phyloP scores from a whole-genome alignment of 64 coral and sea anemone species.

The Catalaphyllia jardinei region DNA sequence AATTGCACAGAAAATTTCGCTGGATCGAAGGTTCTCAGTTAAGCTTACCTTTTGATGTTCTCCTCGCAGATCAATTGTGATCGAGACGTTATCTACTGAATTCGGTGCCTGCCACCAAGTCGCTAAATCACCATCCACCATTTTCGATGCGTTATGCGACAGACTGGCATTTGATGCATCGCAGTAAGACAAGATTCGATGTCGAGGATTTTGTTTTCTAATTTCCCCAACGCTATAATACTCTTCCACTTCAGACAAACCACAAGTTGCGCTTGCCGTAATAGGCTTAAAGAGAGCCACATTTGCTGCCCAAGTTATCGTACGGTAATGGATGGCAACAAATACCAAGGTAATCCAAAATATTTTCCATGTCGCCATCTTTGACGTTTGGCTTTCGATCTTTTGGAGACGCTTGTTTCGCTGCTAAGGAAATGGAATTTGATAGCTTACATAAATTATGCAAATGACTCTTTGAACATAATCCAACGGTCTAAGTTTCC shows the following conservation, averaged over 20 bases:
- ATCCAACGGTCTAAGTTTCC: neutral
- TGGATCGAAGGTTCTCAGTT: neutral
- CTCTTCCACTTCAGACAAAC: conserved; percentile 23
- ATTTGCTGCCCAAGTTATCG: conserved; percentile 48
- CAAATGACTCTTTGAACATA: conserved; percentile 60
- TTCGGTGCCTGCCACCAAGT: conserved; percentile 87
- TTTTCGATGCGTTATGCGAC: conserved; percentile 68
- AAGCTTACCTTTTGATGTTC: conserved; percentile 61
- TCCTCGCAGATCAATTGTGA: conserved; percentile 81
- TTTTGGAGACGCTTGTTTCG: conserved; percentile 48
- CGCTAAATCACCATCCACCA: conserved; percentile 57
- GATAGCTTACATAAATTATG: conserved; percentile 92
- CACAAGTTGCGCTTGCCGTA: conserved; percentile 68
- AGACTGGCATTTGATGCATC: conserved; percentile 32
- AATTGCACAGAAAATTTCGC: neutral
- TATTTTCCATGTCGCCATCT: conserved; percentile 24
- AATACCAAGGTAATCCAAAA: conserved; percentile 6
- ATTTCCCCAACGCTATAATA: conserved; percentile 32
- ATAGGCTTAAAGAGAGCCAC: conserved; percentile 67
- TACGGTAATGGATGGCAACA: neutral
- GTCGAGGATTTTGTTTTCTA: conserved; percentile 18
- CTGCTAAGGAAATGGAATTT: conserved; percentile 86
- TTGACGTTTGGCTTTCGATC: conserved; percentile 46
- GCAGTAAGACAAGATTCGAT: conserved; percentile 1
- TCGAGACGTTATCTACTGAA: conserved; percentile 52